phyloP scores from a whole-genome alignment of 2,888 invertebrate genomes.

The Antheraea yamamai region DNA sequence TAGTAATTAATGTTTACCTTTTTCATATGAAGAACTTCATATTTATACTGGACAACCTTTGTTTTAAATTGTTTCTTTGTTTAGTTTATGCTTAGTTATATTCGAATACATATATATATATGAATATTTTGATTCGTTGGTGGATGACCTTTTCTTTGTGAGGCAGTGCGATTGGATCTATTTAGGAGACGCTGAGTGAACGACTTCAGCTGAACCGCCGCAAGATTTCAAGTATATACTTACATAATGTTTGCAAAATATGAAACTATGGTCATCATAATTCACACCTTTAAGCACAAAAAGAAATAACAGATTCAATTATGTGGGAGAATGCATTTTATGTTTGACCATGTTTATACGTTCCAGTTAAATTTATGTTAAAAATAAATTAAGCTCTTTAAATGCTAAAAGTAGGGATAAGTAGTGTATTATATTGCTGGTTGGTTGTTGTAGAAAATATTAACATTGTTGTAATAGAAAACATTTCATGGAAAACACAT shows the following conservation, averaged over 20 bases:
- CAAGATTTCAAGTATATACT: no score
- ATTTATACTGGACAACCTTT: neutral
- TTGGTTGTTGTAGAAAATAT: no score
- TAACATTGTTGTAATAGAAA: no score
- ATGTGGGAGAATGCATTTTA: no score
- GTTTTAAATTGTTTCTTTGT: neutral
- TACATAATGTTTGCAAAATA: neutral
- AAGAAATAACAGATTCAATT: no score
- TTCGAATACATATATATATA: neutral
- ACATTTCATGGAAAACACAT: no score
- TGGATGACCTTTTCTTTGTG: neutral
- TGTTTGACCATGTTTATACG: no score
- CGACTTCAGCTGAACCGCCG: neutral
- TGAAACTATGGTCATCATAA: neutral
- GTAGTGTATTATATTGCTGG: no score
- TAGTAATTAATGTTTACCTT: constrained; percentile 1
- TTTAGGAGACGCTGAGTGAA: neutral
- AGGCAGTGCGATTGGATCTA: neutral
- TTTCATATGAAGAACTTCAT: neutral
- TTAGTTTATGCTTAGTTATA: neutral
- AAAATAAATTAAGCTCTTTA: no score
- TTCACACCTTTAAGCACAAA: no score
- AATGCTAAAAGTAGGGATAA: no score
- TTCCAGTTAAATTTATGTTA: no score
- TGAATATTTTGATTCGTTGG: neutral